Evolutionary conservation across 92 coral and sea anemone genomes (phyloP).

Genomic region (Paramuricea clavata): DNA sequence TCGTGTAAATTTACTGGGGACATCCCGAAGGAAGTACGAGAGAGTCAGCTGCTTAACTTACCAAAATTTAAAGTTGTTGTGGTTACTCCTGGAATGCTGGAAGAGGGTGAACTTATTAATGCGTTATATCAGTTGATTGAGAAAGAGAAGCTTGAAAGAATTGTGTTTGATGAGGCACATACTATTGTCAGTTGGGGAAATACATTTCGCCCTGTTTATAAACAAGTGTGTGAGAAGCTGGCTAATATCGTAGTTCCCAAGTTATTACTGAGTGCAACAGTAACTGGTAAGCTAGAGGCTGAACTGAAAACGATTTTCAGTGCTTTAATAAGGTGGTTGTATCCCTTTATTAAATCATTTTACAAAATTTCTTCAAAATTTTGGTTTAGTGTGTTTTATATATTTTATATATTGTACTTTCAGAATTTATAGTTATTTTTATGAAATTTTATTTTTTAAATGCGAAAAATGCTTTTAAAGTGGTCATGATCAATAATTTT

Average conservation of each 20-base stretch:
- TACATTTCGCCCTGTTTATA: constrained; percentile 28
- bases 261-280: constrained; percentile 56
- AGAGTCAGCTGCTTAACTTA: not conserved
- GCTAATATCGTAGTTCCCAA: constrained; percentile 13
- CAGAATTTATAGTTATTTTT: too few species aligned
- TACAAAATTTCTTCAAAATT: too few species aligned
- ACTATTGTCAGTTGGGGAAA: constrained; percentile 48
- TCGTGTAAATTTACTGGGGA: constrained; percentile 56
- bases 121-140: not conserved
- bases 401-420: too few species aligned
- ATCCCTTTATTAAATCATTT: too few species aligned
- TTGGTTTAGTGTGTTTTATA: too few species aligned
- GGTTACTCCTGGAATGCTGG: constrained; percentile 51
- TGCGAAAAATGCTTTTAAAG: too few species aligned
- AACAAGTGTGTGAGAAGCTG: constrained; percentile 4
- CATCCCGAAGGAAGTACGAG: not conserved
- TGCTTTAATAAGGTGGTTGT: too few species aligned
- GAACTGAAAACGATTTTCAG: constrained; percentile 14
- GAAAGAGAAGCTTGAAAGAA: constrained; percentile 15
- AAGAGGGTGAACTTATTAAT: not conserved
- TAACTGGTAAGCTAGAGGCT: not conserved
- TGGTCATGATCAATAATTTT: too few species aligned
- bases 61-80: too few species aligned
- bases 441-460: too few species aligned
- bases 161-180: constrained; percentile 53